Evolutionary conservation across 2,113 vertebrate species (phyloP), one percentile per base, ranked within the genome.

Genomic region (Orycteropus afer): DNA sequence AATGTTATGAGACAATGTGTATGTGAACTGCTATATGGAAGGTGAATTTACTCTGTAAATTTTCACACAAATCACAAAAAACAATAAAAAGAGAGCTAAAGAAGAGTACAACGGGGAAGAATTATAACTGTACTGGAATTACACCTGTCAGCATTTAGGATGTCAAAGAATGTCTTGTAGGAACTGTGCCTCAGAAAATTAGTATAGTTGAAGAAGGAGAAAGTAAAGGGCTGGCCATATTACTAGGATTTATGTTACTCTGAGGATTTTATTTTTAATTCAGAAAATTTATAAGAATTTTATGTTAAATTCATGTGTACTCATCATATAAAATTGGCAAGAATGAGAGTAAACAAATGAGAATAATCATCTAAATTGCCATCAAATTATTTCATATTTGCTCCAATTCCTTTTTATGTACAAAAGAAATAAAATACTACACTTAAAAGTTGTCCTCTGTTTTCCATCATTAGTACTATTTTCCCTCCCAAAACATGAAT

Each of bases 221-320:
- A 14, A 55, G 7, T 45, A 29, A 45, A 20, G 13, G 57, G 63
- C 34, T 78, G 51, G 77, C 0, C 32, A 23, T 29, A 15, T 29
- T 81, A 77, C 53, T 49, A 71, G 57, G 25, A 80, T 69, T 67
- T 59, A 45, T 25, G 67, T 40, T 45, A 65, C 17, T 65, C 86
- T 71, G 13, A 82, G n/a, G 53, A 71, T 86, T 89, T 89, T 85
- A 74, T 92, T 90, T 94, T 90, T 71, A 83, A 86, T 82, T 12
- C 37, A 55, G 40, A 80, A 77, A 55, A 49, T 1, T 42, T 86
- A 23, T 73, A 86, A 59, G 37, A 86, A 71, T 71, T 37, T 23
- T 1, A 29, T 32, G 84, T 78, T 5, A 47, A 53, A 34, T 5
- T 71, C 22, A 63, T 0, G 34, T 6, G 7, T 57, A 51, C 15